Percentiles rank a stretch among this genome's conserved stretches.
Conservation (phyloP, 2,888 invertebrate species). For the Hesperia comma region DNA sequence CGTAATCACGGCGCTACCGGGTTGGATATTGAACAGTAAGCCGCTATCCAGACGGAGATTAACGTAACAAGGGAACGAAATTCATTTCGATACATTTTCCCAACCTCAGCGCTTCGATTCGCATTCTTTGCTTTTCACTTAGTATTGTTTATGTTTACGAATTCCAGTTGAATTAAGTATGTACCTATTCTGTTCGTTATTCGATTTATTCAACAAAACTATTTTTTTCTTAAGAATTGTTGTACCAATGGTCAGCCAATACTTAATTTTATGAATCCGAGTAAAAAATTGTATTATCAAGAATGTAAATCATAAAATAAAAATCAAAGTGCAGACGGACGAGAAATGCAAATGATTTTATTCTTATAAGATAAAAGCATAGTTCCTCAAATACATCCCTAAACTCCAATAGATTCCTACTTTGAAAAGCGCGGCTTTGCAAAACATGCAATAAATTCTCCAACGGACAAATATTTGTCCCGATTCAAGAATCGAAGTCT, state of each 20-base stretch:
- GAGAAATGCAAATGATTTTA: neutral
- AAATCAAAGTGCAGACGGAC: neutral
- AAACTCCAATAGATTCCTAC: slow-evolving; percentile 18
- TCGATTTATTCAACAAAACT: too few relatives aligned
- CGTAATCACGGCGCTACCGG: slow-evolving; percentile 12
- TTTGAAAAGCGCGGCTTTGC: slow-evolving; percentile 26
- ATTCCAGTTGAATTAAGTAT: too few relatives aligned
- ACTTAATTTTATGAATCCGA: too few relatives aligned
- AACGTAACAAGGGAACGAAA: slow-evolving; percentile 14
- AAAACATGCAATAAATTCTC: slow-evolving; percentile 32
- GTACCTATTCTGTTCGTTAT: too few relatives aligned
- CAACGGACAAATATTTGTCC: slow-evolving; percentile 35
- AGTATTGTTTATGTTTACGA: too few relatives aligned
- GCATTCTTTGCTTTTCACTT: neutral
- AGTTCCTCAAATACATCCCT: slow-evolving; percentile 15
- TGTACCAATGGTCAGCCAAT: too few relatives aligned
- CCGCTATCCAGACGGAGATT: slow-evolving; percentile 24
- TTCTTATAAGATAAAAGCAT: slow-evolving; percentile 23
- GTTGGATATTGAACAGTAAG: slow-evolving; percentile 9
- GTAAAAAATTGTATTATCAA: too few relatives aligned
- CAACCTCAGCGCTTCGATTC: neutral
- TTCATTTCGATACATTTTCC: slow-evolving; percentile 5
- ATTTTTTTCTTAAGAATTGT: too few relatives aligned
- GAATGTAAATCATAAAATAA: too few relatives aligned
- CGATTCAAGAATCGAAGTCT: slow-evolving; percentile 14